Evolutionary conservation across 2,113 vertebrate genomes (phyloP), one percentile per base, ranked within the genome.

Genomic region (Gadus macrocephalus): DNA sequence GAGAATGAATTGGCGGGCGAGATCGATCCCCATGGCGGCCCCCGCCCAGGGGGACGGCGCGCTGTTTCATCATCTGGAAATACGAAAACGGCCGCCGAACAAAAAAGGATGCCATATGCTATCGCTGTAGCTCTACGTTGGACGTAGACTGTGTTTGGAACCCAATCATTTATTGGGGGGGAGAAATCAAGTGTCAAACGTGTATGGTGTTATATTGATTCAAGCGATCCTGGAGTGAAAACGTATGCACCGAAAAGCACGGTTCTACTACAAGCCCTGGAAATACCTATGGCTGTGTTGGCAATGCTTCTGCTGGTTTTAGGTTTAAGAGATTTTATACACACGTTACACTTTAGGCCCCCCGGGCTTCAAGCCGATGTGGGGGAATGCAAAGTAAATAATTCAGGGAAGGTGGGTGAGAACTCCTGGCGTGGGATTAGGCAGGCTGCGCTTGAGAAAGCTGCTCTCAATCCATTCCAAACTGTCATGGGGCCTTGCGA

Each of bases 371-470:
- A 74, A 76, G 61, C 78, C 64, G 70, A 75, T 15, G 35, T 76
- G 71, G 84, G 12, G 78, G 84, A 85, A 71, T 81, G 78, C 56
- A 66, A 81, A 71, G 78, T 83, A 83, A 89, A 88, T 85, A 82
- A 83, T 83, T 86, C 70, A 63, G 76, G 64, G 79, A 82, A 83
- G 78, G 83, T 86, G 85, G 83, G 82, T 80, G 82, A 83, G 82
- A 85, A 90, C 78, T 85, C 76, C 75, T 86, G 84, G 82, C 75
- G 75, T 68, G 67, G 82, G 87, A 89, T 90, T 90, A 84, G 84
- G 79, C 69, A 75, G 74, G 81, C 81, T 73, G 78, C 71, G 70
- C 73, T 80, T 58, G 80, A 73, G 81, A 87, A 89, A 85, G 82
- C 81, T 81, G 75, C 77, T 83, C 76, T 83, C 82, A 86, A 90